Conservation (phyloP, 2,888 invertebrate genomes). For the Luffia ferchaultella region DNA sequence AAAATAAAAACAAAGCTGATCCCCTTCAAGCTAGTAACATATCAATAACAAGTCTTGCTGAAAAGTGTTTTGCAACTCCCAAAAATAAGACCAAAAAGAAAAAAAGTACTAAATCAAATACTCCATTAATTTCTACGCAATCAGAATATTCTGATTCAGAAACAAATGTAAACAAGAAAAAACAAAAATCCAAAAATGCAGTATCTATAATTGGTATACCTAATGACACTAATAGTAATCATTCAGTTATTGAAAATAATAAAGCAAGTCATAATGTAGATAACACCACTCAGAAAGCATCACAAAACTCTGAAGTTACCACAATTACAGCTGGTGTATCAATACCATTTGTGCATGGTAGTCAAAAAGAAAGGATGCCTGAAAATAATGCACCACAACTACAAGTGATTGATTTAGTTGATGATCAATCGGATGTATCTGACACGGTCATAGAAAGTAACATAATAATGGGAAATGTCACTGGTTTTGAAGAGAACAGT, state of each 20-base stretch:
- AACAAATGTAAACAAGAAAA: slow-evolving; percentile 19
- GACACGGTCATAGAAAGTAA: slow-evolving; percentile 34
- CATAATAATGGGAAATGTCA: slow-evolving; percentile 50
- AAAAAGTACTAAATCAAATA: neutral
- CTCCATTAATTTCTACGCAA: slow-evolving; percentile 25
- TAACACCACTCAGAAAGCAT: neutral
- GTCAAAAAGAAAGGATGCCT: neutral
- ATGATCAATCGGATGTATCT: slow-evolving; percentile 18
- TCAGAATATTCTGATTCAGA: slow-evolving; percentile 43
- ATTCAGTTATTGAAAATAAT: slow-evolving; percentile 57
- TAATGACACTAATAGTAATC: slow-evolving; percentile 52
- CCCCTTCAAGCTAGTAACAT: slow-evolving; percentile 22
- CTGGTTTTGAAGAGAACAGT: slow-evolving; percentile 30
- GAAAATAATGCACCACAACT: neutral
- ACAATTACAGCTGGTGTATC: neutral
- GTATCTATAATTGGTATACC: slow-evolving; percentile 46
- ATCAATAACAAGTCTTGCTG: slow-evolving; percentile 15
- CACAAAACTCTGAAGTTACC: neutral
- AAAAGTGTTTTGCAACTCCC: slow-evolving; percentile 54
- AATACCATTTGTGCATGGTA: neutral
- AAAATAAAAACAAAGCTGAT: slow-evolving; percentile 35
- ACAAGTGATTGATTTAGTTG: slow-evolving; percentile 34
- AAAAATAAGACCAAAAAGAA: slow-evolving; percentile 53
- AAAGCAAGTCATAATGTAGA: neutral
- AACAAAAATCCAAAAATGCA: slow-evolving; percentile 28